These are phyloP conservation scores for Drosophila lini DNA, from an alignment of 1,140 invertebrate genomes.

Conservation along the genomic window DNA sequence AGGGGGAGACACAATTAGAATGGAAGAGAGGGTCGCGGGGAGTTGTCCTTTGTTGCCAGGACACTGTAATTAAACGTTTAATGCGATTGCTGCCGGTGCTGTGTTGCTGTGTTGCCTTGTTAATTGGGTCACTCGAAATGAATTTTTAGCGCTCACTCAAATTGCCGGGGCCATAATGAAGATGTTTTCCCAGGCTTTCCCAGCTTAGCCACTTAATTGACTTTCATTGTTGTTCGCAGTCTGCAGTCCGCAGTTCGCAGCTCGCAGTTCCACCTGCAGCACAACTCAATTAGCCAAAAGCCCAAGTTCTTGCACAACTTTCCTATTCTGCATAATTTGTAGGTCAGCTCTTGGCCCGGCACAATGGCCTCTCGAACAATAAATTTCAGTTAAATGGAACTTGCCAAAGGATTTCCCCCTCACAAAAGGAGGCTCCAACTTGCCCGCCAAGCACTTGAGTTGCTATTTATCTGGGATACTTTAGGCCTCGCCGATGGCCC, in stretches of 20 bases:
- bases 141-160: slow-evolving; percentile 74
- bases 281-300: slow-evolving; percentile 71
- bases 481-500: slow-evolving; percentile 10
- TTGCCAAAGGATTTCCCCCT: slow-evolving; percentile 42
- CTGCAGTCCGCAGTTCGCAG: not conserved
- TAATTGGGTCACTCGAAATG: slow-evolving; percentile 73
- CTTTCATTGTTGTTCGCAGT: slow-evolving; percentile 52
- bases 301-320: slow-evolving; percentile 54
- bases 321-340: slow-evolving; percentile 72
- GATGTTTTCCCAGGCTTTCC: slow-evolving; percentile 57
- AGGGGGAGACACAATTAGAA: slow-evolving; percentile 10
- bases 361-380: slow-evolving; percentile 47
- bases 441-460: not conserved
- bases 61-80: slow-evolving; percentile 55
- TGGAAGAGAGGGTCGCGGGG: not conserved
- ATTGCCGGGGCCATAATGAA: slow-evolving; percentile 56
- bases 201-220: slow-evolving; percentile 75
- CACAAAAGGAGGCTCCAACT: not conserved
- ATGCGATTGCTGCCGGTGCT: slow-evolving; percentile 52
- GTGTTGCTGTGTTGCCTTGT: slow-evolving; percentile 18
- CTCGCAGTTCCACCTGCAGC: slow-evolving; percentile 42
- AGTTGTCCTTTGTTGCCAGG: slow-evolving; percentile 21
- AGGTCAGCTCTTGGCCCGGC: slow-evolving; percentile 44
- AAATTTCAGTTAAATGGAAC: slow-evolving; percentile 67
- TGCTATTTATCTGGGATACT: slow-evolving; percentile 15